These are phyloP conservation scores for Pygoscelis antarcticus DNA, from an alignment of 2,113 vertebrate genomes.

Conservation along the genomic window DNA sequence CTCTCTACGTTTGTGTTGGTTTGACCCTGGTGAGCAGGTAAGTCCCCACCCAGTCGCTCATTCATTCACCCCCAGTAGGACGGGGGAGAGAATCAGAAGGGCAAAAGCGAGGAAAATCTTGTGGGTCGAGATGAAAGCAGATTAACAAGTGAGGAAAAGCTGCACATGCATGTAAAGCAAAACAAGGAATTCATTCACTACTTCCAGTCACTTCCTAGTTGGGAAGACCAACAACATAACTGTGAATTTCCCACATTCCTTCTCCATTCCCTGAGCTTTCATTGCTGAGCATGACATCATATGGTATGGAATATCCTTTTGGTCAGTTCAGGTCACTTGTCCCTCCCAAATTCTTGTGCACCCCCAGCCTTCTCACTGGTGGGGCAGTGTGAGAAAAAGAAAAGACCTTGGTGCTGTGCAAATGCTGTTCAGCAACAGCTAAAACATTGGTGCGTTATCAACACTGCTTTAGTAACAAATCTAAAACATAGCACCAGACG, in stretches of 20 bases:
- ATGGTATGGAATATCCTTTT: neutral
- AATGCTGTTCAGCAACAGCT: neutral
- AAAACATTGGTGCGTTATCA: fast-evolving
- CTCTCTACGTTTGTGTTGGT: neutral
- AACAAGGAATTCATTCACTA: neutral
- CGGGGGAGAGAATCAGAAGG: neutral
- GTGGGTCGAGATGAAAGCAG: neutral
- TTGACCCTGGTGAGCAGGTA: neutral
- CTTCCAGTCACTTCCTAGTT: neutral
- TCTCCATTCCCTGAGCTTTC: neutral
- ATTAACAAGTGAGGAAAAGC: neutral
- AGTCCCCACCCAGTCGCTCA: fast-evolving
- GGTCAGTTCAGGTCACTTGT: neutral
- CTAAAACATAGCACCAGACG: fast-evolving
- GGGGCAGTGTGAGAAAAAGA: neutral
- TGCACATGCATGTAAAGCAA: neutral
- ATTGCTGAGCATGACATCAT: neutral
- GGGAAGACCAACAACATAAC: neutral
- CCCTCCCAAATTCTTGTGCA: neutral
- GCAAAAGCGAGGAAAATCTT: neutral
- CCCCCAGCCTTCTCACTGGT: neutral
- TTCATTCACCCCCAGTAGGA: fast-evolving
- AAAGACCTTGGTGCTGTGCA: neutral
- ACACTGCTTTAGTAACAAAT: neutral
- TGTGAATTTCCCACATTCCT: neutral